These are phyloP conservation scores for Hydropotes inermis DNA, from an alignment of 2,113 vertebrate species.

Conservation along the genomic window DNA sequence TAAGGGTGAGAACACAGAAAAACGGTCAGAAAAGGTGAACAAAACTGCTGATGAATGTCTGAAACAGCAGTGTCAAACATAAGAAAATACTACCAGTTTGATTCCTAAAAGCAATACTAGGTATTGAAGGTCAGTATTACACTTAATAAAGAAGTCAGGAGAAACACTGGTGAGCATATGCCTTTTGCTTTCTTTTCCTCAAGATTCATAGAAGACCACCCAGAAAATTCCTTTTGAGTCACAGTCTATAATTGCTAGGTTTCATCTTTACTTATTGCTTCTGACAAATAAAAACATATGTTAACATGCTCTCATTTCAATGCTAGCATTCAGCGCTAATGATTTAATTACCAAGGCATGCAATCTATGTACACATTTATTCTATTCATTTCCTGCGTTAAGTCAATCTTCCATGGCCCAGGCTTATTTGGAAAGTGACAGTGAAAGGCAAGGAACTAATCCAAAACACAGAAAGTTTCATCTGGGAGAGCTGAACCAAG, in stretches of 20 bases:
- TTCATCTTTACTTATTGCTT: conserved; percentile 71
- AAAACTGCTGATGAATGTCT: not conserved
- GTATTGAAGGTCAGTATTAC: not conserved
- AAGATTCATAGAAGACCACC: conserved; percentile 42
- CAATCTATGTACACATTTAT: conserved; percentile 72
- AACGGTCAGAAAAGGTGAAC: not conserved
- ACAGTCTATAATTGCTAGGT: conserved; percentile 62
- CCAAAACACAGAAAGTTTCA: conserved; percentile 47
- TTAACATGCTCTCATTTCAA: conserved; percentile 34
- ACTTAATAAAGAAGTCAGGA: not conserved
- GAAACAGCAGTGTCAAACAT: not conserved
- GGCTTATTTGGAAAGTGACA: conserved; percentile 62
- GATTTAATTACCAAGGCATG: conserved; percentile 65
- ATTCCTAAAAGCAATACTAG: not conserved
- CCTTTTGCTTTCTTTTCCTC: conserved; percentile 42
- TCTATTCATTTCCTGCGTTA: conserved; percentile 71
- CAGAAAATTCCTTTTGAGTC: conserved; percentile 51
- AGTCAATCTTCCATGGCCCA: conserved; percentile 62
- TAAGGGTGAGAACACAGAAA: not conserved
- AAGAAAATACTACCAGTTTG: not conserved
- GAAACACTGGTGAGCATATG: conserved; percentile 14
- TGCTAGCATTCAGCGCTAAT: conserved; percentile 61
- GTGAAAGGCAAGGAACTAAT: conserved; percentile 56
- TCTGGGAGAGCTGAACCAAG: conserved; percentile 12
- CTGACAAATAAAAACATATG: conserved; percentile 72